Conservation (phyloP, 2,888 invertebrate genomes). For the Ecliptopera silaceata region DNA sequence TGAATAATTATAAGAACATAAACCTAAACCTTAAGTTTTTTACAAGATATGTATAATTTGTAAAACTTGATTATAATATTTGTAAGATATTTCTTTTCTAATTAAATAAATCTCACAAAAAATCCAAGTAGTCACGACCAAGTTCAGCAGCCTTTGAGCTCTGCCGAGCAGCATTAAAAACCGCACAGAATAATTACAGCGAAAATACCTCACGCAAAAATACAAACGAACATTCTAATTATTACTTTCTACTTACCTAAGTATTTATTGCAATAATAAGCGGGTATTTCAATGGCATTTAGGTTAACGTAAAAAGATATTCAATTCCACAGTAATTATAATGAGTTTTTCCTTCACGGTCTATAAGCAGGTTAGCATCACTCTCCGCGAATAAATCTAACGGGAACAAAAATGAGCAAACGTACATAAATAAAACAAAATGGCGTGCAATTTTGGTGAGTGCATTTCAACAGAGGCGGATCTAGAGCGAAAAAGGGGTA, state of each 20-base stretch:
- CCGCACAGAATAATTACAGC: too few relatives aligned
- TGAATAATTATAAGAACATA: too few relatives aligned
- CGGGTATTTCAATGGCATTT: neutral
- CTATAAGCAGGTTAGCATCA: constrained; percentile 2
- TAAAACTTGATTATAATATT: too few relatives aligned
- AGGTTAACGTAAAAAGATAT: constrained; percentile 2
- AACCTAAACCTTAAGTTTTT: too few relatives aligned
- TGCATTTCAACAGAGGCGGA: constrained; percentile 36
- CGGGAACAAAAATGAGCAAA: constrained; percentile 35
- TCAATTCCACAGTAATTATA: constrained; percentile 1
- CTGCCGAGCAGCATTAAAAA: too few relatives aligned
- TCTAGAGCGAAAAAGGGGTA: constrained; percentile 2
- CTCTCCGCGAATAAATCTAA: constrained; percentile 28
- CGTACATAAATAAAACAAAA: constrained; percentile 43
- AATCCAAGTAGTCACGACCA: too few relatives aligned
- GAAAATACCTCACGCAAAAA: neutral
- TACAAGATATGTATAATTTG: too few relatives aligned
- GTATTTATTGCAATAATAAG: neutral
- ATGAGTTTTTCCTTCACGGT: constrained; percentile 1
- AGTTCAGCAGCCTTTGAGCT: too few relatives aligned
- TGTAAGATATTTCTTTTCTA: too few relatives aligned
- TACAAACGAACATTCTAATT: neutral
- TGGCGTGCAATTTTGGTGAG: constrained; percentile 45
- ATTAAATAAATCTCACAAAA: too few relatives aligned
- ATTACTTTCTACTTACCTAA: constrained; percentile 1